These are phyloP conservation scores for Gobionotothen gibberifrons DNA, from an alignment of 2,797 vertebrate genomes.

Conservation along the genomic window DNA sequence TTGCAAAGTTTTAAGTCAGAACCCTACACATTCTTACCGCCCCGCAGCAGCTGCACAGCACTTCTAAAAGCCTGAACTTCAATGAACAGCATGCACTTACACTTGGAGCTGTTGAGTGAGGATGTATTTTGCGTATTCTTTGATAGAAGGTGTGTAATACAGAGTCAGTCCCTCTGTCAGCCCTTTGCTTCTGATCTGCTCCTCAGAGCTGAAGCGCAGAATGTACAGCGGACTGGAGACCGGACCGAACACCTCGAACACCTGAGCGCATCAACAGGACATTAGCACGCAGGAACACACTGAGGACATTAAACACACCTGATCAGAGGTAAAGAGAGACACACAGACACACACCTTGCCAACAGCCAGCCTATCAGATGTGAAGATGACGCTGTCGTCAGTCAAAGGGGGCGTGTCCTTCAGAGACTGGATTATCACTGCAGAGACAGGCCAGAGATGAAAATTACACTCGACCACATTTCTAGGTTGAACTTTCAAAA, in stretches of 20 bases:
- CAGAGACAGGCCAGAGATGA: constrained; percentile 38
- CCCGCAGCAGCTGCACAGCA: too few species aligned
- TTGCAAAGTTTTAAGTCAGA: too few species aligned
- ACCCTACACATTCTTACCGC: too few species aligned
- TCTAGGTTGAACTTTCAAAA: too few species aligned
- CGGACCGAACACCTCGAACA: constrained; percentile 95
- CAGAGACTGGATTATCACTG: constrained; percentile 93
- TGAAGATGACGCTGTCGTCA: constrained; percentile 94
- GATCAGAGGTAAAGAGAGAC: too few species aligned
- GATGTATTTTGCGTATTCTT: constrained; percentile 93
- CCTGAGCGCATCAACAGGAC: constrained; percentile 73
- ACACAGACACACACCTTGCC: constrained; percentile 86
- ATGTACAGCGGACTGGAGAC: constrained; percentile 93
- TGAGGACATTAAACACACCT: too few species aligned
- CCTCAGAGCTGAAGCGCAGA: constrained; percentile 88
- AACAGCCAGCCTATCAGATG: constrained; percentile 83
- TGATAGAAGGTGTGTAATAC: constrained; percentile 89
- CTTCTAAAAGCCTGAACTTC: too few species aligned
- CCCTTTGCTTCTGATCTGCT: constrained; percentile 85
- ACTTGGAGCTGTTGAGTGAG: constrained; percentile 88
- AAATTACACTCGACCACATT: background rate
- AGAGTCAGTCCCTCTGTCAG: constrained; percentile 86
- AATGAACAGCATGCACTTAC: constrained; percentile 79
- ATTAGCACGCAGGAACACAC: background rate
- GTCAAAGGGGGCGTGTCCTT: constrained; percentile 89